Evolutionary conservation across 1,140 invertebrate genomes (phyloP).

Genomic region (Drosophila auraria): DNA sequence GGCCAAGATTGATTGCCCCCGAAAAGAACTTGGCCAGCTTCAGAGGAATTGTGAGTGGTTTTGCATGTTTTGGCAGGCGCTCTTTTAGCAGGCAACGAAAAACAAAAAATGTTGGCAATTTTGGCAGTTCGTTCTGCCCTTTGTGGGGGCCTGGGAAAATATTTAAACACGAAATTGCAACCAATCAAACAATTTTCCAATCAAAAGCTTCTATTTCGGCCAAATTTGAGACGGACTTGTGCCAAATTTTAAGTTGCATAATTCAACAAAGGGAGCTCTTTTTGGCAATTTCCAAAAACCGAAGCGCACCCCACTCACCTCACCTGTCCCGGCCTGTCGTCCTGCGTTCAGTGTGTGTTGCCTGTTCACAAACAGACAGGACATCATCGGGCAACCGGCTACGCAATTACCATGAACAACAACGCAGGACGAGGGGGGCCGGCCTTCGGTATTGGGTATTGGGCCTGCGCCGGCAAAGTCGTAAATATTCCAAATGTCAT

Average conservation of each 20-base stretch:
- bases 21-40: constrained; percentile 40
- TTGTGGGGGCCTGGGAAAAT: constrained; percentile 69
- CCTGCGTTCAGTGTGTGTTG: constrained; percentile 21
- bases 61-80: constrained; percentile 62
- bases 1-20: constrained; percentile 56
- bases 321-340: constrained; percentile 12
- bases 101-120: constrained; percentile 25
- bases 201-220: constrained; percentile 73
- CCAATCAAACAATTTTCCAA: constrained; percentile 84
- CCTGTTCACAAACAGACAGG: constrained; percentile 58
- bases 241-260: constrained; percentile 82
- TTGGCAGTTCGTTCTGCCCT: constrained; percentile 21
- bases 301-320: neutral
- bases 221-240: constrained; percentile 76
- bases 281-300: constrained; percentile 39
- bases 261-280: constrained; percentile 76
- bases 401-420: constrained; percentile 83
- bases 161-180: constrained; percentile 83
- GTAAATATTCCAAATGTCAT: constrained; percentile 85
- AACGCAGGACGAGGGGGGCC: constrained; percentile 31
- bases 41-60: constrained; percentile 66
- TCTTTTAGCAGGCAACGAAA: constrained; percentile 16
- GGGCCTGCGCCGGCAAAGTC: constrained; percentile 69
- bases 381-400: constrained; percentile 50
- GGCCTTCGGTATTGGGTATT: constrained; percentile 6